Evolutionary conservation across 2,797 vertebrate genomes (phyloP), one percentile per base, ranked within the genome.

Genomic region (Sylvilagus floridanus): DNA sequence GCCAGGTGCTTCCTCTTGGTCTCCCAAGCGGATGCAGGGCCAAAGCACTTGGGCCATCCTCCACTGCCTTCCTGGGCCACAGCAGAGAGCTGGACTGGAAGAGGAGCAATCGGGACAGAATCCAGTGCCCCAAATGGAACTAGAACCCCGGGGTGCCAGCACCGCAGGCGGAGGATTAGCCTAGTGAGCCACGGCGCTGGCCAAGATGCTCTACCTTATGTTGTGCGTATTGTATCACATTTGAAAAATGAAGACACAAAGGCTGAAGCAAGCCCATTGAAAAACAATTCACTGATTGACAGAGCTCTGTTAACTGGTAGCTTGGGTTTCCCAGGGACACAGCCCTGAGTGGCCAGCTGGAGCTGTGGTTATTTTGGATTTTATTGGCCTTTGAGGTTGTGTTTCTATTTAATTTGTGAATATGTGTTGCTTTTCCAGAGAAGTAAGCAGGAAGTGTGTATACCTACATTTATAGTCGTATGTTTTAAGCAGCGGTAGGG

Each of bases 261-360:
- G 90, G 50, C 57, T 17, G 26, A 81, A 47, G 65, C 13, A 62
- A 87, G 28, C 13, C 22, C 13, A 2, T 62, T 68, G 24, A 82
- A 66, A 89, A 95, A 91, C 22, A 91, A 89, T 47, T 65, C 32
- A 78, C 26, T 65, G 88, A 32, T 16, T 62, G 19, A 62, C 47
- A 82, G 76, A 89, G 19, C 2, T 93, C 87, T 84, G 47, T 42
- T 84, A 60, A 60, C 52, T 81, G 77, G 42, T 73, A 7, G 52
- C 35, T 82, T 52, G 42, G 22, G 62, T 66, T 95, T 91, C 84
- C 68, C 88, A 83, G 77, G 89, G 32, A 88, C 54, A 52, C 13
- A 62, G 68, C 14, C 28, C 62, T 54, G 26, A 50, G 28, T 52
- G 78, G 62, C 57, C 60, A 71, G 24, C 7, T 3, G n/a, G 17